Evolutionary conservation across 1,140 invertebrate species (phyloP).

Genomic region (Scaptodrosophila lebanonensis): DNA sequence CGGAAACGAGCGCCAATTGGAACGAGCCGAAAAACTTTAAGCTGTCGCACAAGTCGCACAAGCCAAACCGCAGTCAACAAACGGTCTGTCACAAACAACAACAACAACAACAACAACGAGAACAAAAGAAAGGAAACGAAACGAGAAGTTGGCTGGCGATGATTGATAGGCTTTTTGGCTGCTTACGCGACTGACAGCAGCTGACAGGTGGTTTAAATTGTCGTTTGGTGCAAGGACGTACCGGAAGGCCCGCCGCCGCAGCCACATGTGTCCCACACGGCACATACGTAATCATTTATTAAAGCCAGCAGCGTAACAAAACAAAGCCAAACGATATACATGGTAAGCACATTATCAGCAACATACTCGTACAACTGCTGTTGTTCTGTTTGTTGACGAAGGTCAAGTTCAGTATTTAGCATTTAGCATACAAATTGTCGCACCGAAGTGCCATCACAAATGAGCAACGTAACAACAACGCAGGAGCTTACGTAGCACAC

Average conservation of each 20-base stretch:
- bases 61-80: too few relatives aligned
- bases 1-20: too few relatives aligned
- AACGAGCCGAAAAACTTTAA: slow-evolving; percentile 25
- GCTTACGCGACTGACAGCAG: too few relatives aligned
- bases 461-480: slow-evolving; percentile 33
- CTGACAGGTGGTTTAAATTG: slow-evolving; percentile 14
- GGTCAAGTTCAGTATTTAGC: slow-evolving; percentile 57
- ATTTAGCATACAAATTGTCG: slow-evolving; percentile 30
- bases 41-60: too few relatives aligned
- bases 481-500: not conserved
- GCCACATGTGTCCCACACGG: slow-evolving; percentile 1
- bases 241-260: too few relatives aligned
- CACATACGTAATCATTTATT: slow-evolving; percentile 34
- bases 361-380: too few relatives aligned
- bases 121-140: too few relatives aligned
- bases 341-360: slow-evolving; percentile 35
- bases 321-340: slow-evolving; percentile 2
- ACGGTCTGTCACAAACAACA: too few relatives aligned
- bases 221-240: slow-evolving; percentile 12
- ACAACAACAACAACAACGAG: too few relatives aligned
- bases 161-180: slow-evolving; percentile 48
- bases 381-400: slow-evolving; percentile 69
- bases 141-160: too few relatives aligned
- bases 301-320: slow-evolving; percentile 29
- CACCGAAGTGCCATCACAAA: slow-evolving; percentile 15